Evolutionary conservation across 2,113 vertebrate genomes (phyloP).

Genomic region (Myxocyprinus asiaticus): DNA sequence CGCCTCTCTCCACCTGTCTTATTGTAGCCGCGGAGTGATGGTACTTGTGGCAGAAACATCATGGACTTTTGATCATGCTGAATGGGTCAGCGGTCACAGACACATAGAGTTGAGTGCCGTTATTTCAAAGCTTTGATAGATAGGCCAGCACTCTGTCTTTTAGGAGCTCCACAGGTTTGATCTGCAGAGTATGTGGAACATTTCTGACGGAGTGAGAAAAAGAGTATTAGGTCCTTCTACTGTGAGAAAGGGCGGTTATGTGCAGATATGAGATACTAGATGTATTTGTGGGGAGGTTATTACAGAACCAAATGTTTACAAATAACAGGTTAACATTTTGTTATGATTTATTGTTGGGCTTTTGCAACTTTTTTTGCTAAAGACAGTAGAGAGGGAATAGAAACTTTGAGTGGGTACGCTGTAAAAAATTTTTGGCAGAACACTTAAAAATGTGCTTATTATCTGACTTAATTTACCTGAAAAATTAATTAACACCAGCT

Average conservation of each 20-base stretch:
- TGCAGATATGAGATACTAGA: background rate
- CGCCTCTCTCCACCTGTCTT: conserved; percentile 16
- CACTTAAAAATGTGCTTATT: too few relatives aligned
- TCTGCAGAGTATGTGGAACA: background rate
- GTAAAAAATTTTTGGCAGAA: too few relatives aligned
- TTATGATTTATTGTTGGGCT: too few relatives aligned
- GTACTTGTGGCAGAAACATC: background rate
- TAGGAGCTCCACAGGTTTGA: background rate
- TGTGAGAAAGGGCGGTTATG: background rate
- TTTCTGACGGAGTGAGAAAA: background rate
- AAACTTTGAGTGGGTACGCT: too few relatives aligned
- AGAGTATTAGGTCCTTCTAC: background rate
- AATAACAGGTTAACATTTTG: too few relatives aligned
- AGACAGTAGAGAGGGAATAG: too few relatives aligned
- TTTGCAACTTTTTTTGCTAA: too few relatives aligned
- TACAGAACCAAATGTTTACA: too few relatives aligned
- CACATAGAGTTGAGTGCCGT: background rate
- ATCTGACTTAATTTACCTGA: too few relatives aligned
- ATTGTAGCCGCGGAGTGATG: background rate
- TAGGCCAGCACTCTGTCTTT: background rate
- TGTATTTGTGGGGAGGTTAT: too few relatives aligned
- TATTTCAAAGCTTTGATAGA: conserved; percentile 11
- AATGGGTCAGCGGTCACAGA: conserved; percentile 7
- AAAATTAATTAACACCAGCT: too few relatives aligned
- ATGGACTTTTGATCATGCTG: conserved; percentile 26